These are phyloP conservation scores for Drosophila koepferae DNA, from an alignment of 2,888 invertebrate species.

Conservation along the genomic window DNA sequence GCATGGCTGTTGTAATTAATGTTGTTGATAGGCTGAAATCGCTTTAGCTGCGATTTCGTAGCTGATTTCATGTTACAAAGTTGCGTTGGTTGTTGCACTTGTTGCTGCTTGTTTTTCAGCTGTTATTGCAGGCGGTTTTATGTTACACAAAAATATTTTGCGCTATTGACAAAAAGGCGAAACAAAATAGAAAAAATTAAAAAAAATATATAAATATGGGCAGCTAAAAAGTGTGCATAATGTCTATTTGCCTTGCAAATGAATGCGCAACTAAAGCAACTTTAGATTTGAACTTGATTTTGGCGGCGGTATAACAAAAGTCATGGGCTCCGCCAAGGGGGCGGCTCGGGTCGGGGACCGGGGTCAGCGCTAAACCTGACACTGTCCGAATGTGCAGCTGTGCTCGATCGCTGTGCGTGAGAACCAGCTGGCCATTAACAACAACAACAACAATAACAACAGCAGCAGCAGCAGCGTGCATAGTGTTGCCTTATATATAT, in stretches of 20 bases:
- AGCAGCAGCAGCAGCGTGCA: conserved; percentile 19
- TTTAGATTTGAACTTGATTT: conserved; percentile 80
- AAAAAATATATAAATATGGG: conserved; percentile 6
- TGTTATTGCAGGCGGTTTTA: conserved; percentile 76
- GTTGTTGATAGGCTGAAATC: conserved; percentile 71
- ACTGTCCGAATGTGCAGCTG: conserved; percentile 72
- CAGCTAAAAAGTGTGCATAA: conserved; percentile 44
- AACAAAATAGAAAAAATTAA: conserved; percentile 27
- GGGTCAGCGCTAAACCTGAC: conserved; percentile 69
- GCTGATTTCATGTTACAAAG: conserved; percentile 69
- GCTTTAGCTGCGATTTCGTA: conserved; percentile 50
- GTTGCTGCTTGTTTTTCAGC: conserved; percentile 38
- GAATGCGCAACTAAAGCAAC: conserved; percentile 54
- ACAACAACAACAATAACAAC: conserved; percentile 47
- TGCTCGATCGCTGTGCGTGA: conserved; percentile 74
- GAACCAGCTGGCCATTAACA: conserved; percentile 68
- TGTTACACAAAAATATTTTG: conserved; percentile 75
- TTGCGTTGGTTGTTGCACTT: conserved; percentile 70
- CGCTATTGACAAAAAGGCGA: conserved; percentile 57
- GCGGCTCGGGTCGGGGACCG: conserved; percentile 44
- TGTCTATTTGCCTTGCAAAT: conserved; percentile 76
- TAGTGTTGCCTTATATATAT: conserved; percentile 71
- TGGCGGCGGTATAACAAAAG: conserved; percentile 69
- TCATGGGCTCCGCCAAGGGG: conserved; percentile 50
- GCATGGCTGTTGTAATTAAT: conserved; percentile 76